Evolutionary conservation across 2,113 vertebrate species (phyloP).

Genomic region (Ornithorhynchus anatinus): DNA sequence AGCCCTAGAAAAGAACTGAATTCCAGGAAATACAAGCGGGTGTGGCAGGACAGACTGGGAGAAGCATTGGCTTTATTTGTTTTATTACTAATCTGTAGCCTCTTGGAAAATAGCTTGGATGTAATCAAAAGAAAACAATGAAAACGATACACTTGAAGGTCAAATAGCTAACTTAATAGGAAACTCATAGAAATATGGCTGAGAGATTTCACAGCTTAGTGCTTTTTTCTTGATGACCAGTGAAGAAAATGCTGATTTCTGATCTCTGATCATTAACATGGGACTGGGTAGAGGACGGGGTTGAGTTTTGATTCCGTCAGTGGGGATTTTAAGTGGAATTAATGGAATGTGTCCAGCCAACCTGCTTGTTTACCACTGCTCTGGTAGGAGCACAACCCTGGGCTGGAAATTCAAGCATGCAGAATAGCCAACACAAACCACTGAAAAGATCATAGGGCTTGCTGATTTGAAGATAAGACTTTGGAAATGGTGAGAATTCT

Average conservation of each 20-base stretch:
- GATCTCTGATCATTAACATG: background rate
- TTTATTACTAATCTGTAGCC: constrained; percentile 57
- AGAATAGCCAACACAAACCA: background rate
- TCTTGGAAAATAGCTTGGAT: constrained; percentile 64
- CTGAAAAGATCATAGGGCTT: background rate
- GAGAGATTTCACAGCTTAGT: constrained; percentile 42
- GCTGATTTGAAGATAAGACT: background rate
- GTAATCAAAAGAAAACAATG: constrained; percentile 72
- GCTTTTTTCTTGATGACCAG: constrained; percentile 5
- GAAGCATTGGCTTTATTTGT: constrained; percentile 58
- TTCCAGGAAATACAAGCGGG: constrained; percentile 65
- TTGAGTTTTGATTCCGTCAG: background rate
- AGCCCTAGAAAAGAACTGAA: constrained; percentile 50
- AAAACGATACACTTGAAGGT: constrained; percentile 63
- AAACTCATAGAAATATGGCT: constrained; percentile 69
- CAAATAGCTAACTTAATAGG: constrained; percentile 70
- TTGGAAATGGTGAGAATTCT: background rate
- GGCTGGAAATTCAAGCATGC: background rate
- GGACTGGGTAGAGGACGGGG: background rate
- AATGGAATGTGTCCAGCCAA: background rate
- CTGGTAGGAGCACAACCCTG: constrained; percentile 13
- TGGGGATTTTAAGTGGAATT: constrained; percentile 2
- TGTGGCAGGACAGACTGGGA: constrained; percentile 38
- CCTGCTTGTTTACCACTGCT: background rate
- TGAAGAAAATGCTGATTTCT: background rate